Evolutionary conservation across 2,888 invertebrate species (phyloP).

Genomic region (Stenodema calcarata): DNA sequence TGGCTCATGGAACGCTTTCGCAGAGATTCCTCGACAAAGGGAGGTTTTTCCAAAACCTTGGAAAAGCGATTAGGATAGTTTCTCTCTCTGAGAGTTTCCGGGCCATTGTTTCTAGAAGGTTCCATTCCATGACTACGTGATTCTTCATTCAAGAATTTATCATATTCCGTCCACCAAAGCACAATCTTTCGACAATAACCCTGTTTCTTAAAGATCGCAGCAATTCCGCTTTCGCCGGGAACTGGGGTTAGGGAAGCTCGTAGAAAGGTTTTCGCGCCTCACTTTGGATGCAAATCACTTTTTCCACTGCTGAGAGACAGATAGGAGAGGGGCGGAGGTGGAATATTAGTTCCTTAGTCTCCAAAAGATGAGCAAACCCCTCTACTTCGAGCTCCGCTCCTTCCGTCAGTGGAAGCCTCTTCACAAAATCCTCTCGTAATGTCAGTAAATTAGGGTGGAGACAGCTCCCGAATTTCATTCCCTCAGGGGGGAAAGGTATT

Average conservation of each 20-base stretch:
- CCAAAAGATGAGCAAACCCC: slow-evolving; percentile 2
- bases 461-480: slow-evolving; percentile 2
- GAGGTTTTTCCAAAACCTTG: no score
- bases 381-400: neutral
- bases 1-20: no score
- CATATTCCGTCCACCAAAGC: neutral
- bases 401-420: neutral
- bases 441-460: slow-evolving; percentile 2
- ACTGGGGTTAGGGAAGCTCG: neutral
- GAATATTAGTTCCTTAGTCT: neutral
- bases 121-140: neutral
- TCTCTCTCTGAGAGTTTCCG: no score
- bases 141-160: neutral
- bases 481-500: neutral
- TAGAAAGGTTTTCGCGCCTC: neutral
- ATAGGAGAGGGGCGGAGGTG: neutral
- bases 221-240: neutral
- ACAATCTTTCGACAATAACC: neutral
- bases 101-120: no score
- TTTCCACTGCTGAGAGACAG: neutral
- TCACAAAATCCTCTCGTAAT: neutral
- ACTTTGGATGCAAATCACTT: neutral
- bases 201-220: neutral
- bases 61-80: no score
- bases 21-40: no score